Conservation (phyloP, 2,888 invertebrate species). For the Metacarcinus magister region DNA sequence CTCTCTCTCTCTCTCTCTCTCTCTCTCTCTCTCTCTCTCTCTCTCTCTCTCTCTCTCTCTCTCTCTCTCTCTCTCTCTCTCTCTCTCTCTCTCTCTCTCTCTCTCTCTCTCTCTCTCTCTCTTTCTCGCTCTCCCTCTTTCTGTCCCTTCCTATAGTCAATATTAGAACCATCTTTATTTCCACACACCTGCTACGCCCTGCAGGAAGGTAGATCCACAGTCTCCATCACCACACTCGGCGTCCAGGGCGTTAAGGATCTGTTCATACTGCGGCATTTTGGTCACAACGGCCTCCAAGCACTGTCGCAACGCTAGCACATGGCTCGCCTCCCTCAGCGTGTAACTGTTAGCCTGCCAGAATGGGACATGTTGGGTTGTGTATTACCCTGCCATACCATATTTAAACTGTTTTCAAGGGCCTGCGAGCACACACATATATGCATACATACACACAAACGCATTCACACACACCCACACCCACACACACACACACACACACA, state of each 20-base stretch:
- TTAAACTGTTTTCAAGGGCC: not conserved
- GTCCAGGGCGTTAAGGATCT: slow-evolving; percentile 88
- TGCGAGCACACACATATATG: not conserved
- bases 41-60: not conserved
- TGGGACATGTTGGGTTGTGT: not conserved
- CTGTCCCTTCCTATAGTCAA: not conserved
- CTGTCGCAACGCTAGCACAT: slow-evolving; percentile 83
- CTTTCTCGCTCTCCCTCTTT: not conserved
- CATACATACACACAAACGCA: not conserved
- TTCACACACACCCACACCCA: no score
- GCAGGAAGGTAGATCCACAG: slow-evolving; percentile 89
- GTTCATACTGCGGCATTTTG: slow-evolving; percentile 88
- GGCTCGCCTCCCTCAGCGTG: slow-evolving; percentile 28
- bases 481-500: slow-evolving; percentile 2
- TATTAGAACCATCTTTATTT: not conserved
- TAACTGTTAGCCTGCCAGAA: slow-evolving; percentile 43
- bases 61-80: no score
- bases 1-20: not conserved
- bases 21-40: no score
- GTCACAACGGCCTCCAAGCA: slow-evolving; percentile 86
- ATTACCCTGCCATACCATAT: not conserved
- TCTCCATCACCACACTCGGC: slow-evolving; percentile 90
- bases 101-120: no score
- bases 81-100: no score
- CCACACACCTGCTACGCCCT: slow-evolving; percentile 87